These are phyloP conservation scores for Sceliomorpha sp. DNA, from an alignment of 2,888 invertebrate species.

Conservation along the genomic window DNA sequence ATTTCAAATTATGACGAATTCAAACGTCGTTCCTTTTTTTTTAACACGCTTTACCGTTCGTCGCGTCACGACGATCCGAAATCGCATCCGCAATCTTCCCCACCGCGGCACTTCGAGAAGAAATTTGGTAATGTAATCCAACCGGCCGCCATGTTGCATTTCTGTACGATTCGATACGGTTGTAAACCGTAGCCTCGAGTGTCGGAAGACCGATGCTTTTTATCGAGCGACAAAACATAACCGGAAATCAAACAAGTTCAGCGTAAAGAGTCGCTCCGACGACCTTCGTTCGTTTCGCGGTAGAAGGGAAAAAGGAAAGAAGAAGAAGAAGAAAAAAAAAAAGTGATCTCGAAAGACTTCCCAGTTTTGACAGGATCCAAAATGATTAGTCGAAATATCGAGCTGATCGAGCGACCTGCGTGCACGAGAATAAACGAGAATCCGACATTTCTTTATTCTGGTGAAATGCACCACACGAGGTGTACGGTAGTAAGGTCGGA, in stretches of 20 bases:
- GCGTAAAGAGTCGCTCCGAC: constrained; percentile 43
- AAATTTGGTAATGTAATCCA: too few relatives aligned
- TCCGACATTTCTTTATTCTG: constrained; percentile 1
- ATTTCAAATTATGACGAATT: too few relatives aligned
- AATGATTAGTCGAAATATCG: neutral
- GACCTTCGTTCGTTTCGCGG: constrained; percentile 45
- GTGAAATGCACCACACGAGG: constrained; percentile 21
- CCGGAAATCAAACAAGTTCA: constrained; percentile 50
- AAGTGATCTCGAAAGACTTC: too few relatives aligned
- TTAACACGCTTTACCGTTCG: too few relatives aligned
- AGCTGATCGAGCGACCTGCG: too few relatives aligned
- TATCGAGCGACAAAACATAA: constrained; percentile 24
- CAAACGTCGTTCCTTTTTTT: too few relatives aligned
- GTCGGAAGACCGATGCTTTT: constrained; percentile 33
- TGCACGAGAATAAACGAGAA: neutral
- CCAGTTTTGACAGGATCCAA: too few relatives aligned
- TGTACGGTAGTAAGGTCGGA: constrained; percentile 44
- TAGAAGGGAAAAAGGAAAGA: constrained; percentile 25
- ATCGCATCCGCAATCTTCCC: too few relatives aligned
- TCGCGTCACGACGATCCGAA: too few relatives aligned
- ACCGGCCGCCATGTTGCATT: constrained; percentile 11
- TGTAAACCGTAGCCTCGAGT: constrained; percentile 13
- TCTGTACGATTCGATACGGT: constrained; percentile 25
- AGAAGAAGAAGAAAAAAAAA: too few relatives aligned
- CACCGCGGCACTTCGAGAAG: too few relatives aligned